Evolutionary conservation across 1,140 invertebrate genomes (phyloP).

Genomic region (Apocrypta bakeri): DNA sequence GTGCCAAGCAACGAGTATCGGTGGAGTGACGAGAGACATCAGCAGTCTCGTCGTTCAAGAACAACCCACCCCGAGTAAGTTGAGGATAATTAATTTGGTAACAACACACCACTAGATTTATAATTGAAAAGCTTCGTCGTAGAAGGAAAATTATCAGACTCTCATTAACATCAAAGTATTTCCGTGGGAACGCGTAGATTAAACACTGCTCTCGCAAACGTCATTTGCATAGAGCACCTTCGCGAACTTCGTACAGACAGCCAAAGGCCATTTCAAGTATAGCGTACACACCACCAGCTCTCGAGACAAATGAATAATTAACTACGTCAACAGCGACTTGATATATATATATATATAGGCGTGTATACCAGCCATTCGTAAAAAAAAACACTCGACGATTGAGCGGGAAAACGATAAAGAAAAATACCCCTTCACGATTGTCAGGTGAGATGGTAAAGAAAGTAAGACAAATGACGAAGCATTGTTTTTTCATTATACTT

Average conservation of each 20-base stretch:
- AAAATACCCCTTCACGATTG: neutral
- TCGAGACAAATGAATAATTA: neutral
- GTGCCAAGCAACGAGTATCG: constrained; percentile 83
- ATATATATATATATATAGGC: neutral
- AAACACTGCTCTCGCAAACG: neutral
- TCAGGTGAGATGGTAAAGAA: neutral
- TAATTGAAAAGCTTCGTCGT: too few relatives aligned
- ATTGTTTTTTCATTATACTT: neutral
- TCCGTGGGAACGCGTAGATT: too few relatives aligned
- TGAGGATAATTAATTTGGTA: neutral
- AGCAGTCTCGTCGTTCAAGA: constrained; percentile 83
- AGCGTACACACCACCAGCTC: neutral
- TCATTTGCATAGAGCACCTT: neutral
- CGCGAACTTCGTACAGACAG: neutral
- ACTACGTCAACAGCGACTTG: neutral
- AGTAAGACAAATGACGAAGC: neutral
- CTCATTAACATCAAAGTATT: too few relatives aligned
- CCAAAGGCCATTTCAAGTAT: neutral
- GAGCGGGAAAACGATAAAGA: neutral
- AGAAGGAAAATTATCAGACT: too few relatives aligned
- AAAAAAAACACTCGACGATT: too few relatives aligned
- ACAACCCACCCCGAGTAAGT: constrained; percentile 80
- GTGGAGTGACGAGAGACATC: constrained; percentile 82
- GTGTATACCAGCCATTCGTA: too few relatives aligned
- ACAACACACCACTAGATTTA: neutral